Conservation (phyloP, 1,140 invertebrate species). For the Leptopilina clavipes region DNA sequence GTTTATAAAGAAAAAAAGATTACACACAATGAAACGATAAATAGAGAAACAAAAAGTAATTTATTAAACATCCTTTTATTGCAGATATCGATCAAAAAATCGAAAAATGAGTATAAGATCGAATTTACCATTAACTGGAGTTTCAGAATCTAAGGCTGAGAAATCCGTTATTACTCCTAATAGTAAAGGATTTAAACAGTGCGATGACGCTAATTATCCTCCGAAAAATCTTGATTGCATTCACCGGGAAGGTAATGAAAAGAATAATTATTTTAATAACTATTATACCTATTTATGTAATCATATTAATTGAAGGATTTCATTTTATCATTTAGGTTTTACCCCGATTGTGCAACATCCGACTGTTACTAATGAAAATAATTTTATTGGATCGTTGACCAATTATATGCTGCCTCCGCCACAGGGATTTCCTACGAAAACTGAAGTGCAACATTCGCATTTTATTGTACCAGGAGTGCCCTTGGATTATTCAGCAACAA, state of each 20-base stretch:
- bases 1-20: no score
- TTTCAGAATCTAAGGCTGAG: conserved; percentile 61
- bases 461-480: conserved; percentile 67
- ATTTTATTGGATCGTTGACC: conserved; percentile 66
- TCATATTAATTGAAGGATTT: neutral
- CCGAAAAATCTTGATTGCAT: conserved; percentile 65
- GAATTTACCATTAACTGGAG: conserved; percentile 55
- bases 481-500: conserved; percentile 64
- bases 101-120: conserved; percentile 73
- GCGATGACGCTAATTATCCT: conserved; percentile 63
- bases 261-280: neutral
- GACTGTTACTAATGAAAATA: conserved; percentile 63
- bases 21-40: neutral
- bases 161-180: conserved; percentile 53
- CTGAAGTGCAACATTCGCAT: conserved; percentile 65
- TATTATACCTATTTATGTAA: neutral
- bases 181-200: conserved; percentile 66
- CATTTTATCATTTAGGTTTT: conserved; percentile 57
- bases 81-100: conserved; percentile 77
- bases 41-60: no score
- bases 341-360: conserved; percentile 63
- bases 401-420: conserved; percentile 66
- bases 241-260: conserved; percentile 7
- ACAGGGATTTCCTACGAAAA: conserved; percentile 65
- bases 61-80: no score